Base-by-base conservation (phyloP, 2,888 invertebrate genomes). In the Teleogryllus oceanicus region DNA sequence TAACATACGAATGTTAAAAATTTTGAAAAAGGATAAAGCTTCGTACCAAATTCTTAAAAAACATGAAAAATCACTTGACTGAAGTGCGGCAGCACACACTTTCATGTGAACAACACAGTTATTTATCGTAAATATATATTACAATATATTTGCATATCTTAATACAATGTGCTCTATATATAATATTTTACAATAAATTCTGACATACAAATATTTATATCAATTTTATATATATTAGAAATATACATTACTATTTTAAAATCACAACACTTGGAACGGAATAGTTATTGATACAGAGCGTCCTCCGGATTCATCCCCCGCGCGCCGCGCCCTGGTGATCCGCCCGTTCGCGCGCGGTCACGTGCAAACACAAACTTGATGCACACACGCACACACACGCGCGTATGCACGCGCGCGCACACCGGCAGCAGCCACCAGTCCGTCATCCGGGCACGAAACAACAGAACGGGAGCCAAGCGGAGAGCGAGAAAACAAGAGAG, bases 181-280 rank as follows among this genome's bases (percentile, higher is more conserved):
- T 62, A 62, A 76, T 79, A 79, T 79, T 79, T 75, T 24, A 79
- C 49, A 75, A 49, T 21, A 79, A 79, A 62, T 62, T 62, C 16
- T 62, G 62, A 62, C 62, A 62, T 62, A 62, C 62, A 62, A 62
- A 62, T 62, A 62, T 62, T 62, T 62, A 62, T 62, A 62, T 13
- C 62, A 62, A 62, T 62, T 62, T 62, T 62, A 62, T 62, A 62
- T 62, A 62, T 62, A 62, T 62, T 81, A 80, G 76, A 81, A 78
- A 78, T 80, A 81, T 81, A 80, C 78, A 80, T 75, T 78, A 75
- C 50, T 62, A 50, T 78, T 80, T 78, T 81, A 78, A 79, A 81
- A 80, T 80, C 81, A 81, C 81, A 81, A 81, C 81, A 79, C 81
- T 77, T 81, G 79, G 81, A 79, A 81, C 80, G 78, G 81, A 79